These are phyloP conservation scores for Aphis gossypii DNA, from an alignment of 1,140 invertebrate species.

Conservation along the genomic window DNA sequence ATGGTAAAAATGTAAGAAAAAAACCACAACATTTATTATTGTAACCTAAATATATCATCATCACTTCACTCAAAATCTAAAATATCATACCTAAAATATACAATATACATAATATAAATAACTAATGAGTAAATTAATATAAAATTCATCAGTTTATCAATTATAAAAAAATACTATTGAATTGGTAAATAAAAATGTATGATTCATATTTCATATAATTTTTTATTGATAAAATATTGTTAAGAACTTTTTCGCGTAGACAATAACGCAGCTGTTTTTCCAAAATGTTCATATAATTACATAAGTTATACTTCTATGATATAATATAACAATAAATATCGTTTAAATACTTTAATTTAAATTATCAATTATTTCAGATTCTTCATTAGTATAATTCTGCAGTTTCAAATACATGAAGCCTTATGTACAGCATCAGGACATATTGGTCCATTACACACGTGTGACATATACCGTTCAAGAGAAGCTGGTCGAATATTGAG, in stretches of 20 bases:
- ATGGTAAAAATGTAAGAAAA: too few relatives aligned
- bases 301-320: neutral
- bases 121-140: too few relatives aligned
- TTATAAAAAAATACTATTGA: too few relatives aligned
- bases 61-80: too few relatives aligned
- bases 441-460: conserved; percentile 78
- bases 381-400: conserved; percentile 82
- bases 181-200: too few relatives aligned
- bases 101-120: too few relatives aligned
- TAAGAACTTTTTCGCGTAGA: neutral
- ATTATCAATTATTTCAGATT: conserved; percentile 70
- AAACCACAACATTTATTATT: too few relatives aligned
- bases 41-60: too few relatives aligned
- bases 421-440: conserved; percentile 79
- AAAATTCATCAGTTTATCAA: too few relatives aligned
- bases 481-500: conserved; percentile 75
- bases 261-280: neutral
- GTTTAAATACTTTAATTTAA: neutral
- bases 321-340: neutral
- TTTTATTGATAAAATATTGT: too few relatives aligned
- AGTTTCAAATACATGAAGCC: conserved; percentile 87
- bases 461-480: conserved; percentile 80
- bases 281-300: neutral
- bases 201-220: too few relatives aligned
- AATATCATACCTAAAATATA: too few relatives aligned